Evolutionary conservation across 2,113 vertebrate genomes (phyloP), one percentile per base, ranked within the genome.

Genomic region (Anarrhichthys ocellatus): DNA sequence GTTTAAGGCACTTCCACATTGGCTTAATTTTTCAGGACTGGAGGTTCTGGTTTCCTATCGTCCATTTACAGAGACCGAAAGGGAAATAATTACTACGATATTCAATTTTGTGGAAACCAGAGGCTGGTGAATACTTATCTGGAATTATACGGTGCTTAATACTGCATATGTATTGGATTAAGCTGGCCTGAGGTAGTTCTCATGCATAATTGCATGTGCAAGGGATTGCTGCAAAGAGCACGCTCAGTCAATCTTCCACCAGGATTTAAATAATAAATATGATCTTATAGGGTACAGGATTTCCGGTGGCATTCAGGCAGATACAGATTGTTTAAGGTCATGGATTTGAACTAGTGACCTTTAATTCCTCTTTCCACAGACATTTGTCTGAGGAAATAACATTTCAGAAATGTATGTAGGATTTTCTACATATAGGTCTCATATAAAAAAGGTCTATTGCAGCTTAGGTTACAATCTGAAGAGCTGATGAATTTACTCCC

Each of bases 301-400:
- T 69, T 63, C 59, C 46, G 2, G 4, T 69, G 14, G 34, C 54
- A 44, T 65, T 62, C 5, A 48, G 22, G 27, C 67, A 46, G 6
- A 2, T 50, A 65, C 24, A 14, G 74, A 81, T 44, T 22, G 2
- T 76, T 34, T 59, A 22, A 84, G 75, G 69, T 86, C 81, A 76
- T 10, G 50, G 65, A 78, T 82, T 58, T 73, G 50, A 89, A 84
- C 78, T 22, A 18, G 17, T 64, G 72, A 89, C 80, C 82, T 88
- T 84, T 63, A 48, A 46, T 62, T 86, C 63, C 34, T 65, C n/a
- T 1, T 56, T 76, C 78, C 40, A 52, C 40, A 54, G 38, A 69
- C 44, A 36, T 75, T 78, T 82, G 73, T 81, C 22, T 7, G 6
- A 59, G 44, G 59, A 77, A 50, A 82, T 20, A 46, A 3, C 38